A percentile compares a stretch with the other conserved stretches of the same genome.
phyloP scores from a whole-genome alignment of 2,113 vertebrate genomes.

The Gallinago paraguaiae region DNA sequence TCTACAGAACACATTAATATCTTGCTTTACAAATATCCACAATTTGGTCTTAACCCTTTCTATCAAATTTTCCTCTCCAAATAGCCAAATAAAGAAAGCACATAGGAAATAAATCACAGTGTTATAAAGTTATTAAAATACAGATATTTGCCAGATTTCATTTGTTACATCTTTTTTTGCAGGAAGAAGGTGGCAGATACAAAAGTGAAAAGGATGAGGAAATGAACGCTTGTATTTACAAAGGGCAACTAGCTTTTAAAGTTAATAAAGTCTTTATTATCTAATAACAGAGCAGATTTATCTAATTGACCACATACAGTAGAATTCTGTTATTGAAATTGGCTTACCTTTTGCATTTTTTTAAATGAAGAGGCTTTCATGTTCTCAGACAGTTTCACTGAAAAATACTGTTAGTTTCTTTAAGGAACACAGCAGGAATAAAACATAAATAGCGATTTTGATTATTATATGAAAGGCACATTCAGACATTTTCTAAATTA shows the following conservation, averaged over 20 bases:
- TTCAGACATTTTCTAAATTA: background rate
- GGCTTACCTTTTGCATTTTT: conserved; percentile 93
- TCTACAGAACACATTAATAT: background rate
- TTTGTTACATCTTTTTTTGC: background rate
- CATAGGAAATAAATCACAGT: background rate
- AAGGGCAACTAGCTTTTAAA: background rate
- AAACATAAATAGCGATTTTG: background rate
- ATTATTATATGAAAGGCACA: background rate
- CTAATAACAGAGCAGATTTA: background rate
- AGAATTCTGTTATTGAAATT: background rate
- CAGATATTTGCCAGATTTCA: background rate
- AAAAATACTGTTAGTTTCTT: conserved; percentile 89
- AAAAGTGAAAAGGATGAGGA: background rate
- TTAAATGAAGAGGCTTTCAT: conserved; percentile 98
- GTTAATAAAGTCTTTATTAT: background rate
- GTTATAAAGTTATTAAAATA: background rate
- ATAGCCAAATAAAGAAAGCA: background rate
- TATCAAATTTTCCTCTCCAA: background rate
- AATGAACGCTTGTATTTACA: background rate
- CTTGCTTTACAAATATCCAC: background rate
- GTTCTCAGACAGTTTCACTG: conserved; percentile 95
- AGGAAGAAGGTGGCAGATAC: background rate
- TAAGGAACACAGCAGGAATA: conserved; percentile 73
- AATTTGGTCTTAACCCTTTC: background rate
- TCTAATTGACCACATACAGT: background rate